Percentiles rank a stretch among this genome's conserved stretches.
phyloP scores from a whole-genome alignment of 2,888 invertebrate species.

The Drosophila formosana region DNA sequence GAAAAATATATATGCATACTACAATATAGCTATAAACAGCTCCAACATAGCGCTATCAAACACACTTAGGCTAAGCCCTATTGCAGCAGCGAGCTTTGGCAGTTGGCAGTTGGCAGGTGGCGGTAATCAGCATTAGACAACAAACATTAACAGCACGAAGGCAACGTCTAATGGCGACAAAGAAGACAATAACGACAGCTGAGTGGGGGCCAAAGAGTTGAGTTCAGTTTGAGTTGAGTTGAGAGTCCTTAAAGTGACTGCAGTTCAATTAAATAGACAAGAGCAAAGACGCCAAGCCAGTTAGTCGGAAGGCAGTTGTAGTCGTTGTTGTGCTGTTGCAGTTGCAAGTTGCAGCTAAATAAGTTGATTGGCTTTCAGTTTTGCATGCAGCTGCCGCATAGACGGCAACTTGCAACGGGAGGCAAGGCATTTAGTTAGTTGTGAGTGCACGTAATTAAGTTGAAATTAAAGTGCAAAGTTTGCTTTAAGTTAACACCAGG shows the following conservation, averaged over 20 bases:
- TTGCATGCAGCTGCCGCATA: conserved; percentile 39
- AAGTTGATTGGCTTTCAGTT: conserved; percentile 76
- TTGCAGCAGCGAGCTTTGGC: conserved; percentile 3
- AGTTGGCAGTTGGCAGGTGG: conserved; percentile 24
- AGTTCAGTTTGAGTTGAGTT: conserved; percentile 10
- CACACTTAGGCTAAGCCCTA: conserved; percentile 1
- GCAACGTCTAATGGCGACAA: conserved; percentile 44
- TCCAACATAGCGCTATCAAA: neutral
- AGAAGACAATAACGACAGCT: conserved; percentile 18
- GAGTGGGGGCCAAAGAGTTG: conserved; percentile 6
- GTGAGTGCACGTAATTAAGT: conserved; percentile 66
- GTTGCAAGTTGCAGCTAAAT: conserved; percentile 23
- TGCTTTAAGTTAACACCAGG: conserved; percentile 69
- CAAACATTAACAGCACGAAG: conserved; percentile 53
- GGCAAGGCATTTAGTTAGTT: conserved; percentile 39
- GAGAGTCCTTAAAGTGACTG: conserved; percentile 37
- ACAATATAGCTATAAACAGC: neutral
- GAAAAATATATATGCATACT: neutral
- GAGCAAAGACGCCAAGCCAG: conserved; percentile 3
- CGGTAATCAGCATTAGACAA: conserved; percentile 63
- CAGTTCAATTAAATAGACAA: conserved; percentile 37
- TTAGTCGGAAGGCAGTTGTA: neutral
- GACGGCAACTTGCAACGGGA: conserved; percentile 24
- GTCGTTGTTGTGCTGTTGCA: neutral
- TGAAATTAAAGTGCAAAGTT: conserved; percentile 77